These are phyloP conservation scores for Ecdyonurus torrentis DNA, from an alignment of 2,888 invertebrate species.

Conservation along the genomic window DNA sequence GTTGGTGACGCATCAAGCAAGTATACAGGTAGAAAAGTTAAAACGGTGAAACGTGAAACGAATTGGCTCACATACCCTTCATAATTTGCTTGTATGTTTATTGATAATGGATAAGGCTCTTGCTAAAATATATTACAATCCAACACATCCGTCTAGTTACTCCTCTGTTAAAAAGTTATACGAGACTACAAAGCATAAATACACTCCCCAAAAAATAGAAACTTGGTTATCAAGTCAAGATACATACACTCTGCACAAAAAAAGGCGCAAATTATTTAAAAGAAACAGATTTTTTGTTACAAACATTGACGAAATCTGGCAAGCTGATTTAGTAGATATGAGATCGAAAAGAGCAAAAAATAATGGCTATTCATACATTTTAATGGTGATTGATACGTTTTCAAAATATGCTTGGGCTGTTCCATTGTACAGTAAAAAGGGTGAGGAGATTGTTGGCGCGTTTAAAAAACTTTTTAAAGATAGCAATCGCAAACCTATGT, in stretches of 20 bases:
- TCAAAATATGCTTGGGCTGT: neutral
- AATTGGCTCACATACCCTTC: too few species aligned
- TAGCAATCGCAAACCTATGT: neutral
- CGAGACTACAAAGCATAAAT: neutral
- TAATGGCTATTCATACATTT: neutral
- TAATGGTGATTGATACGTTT: neutral
- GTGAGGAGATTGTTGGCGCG: neutral
- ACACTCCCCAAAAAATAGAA: neutral
- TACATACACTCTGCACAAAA: slow-evolving; percentile 8
- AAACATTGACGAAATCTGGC: slow-evolving; percentile 15
- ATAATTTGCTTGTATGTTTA: too few species aligned
- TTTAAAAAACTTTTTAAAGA: neutral
- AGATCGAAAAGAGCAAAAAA: neutral
- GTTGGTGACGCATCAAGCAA: too few species aligned
- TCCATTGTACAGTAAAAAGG: neutral
- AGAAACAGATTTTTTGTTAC: slow-evolving; percentile 10
- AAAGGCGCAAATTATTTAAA: slow-evolving; percentile 10
- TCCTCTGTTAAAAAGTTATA: neutral
- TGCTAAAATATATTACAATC: neutral
- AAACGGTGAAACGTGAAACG: too few species aligned
- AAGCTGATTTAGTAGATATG: slow-evolving; percentile 9
- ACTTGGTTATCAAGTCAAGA: neutral
- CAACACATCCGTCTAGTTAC: neutral
- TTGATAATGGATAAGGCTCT: neutral
- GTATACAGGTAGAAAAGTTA: too few species aligned